phyloP scores from a whole-genome alignment of 2,113 vertebrate genomes.

The Podilymbus podiceps region DNA sequence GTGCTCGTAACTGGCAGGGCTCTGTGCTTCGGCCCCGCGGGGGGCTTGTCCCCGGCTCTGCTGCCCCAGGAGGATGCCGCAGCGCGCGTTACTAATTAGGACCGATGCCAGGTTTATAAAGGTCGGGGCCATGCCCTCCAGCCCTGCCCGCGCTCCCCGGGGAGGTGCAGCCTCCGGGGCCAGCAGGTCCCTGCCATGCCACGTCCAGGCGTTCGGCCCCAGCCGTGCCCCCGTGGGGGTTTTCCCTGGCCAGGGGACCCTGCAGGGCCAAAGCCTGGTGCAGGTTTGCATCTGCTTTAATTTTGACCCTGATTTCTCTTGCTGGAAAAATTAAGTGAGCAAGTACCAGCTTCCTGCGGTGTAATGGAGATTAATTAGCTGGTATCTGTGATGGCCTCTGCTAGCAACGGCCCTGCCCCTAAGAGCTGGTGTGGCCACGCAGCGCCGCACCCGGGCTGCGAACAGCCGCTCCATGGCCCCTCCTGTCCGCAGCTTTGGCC shows the following conservation, averaged over 20 bases:
- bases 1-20: accelerated
- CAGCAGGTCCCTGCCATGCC: neutral
- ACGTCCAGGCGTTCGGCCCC: accelerated
- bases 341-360: neutral
- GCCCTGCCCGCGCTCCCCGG: accelerated
- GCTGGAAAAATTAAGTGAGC: neutral
- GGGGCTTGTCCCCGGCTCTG: no score
- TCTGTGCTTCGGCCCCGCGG: no score
- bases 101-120: neutral
- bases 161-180: neutral
- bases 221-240: accelerated
- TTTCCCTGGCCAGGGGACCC: neutral
- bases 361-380: neutral
- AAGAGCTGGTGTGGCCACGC: accelerated
- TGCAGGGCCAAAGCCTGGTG: neutral
- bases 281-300: neutral
- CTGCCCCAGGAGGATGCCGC: neutral
- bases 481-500: neutral
- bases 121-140: neutral
- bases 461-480: accelerated
- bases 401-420: neutral
- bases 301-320: neutral
- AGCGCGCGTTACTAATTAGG: neutral
- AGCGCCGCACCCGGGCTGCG: neutral
- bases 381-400: accelerated